Evolutionary conservation across 2,797 vertebrate species (phyloP), one percentile per base, ranked within the genome.

Genomic region (Arctocebus calabarensis): DNA sequence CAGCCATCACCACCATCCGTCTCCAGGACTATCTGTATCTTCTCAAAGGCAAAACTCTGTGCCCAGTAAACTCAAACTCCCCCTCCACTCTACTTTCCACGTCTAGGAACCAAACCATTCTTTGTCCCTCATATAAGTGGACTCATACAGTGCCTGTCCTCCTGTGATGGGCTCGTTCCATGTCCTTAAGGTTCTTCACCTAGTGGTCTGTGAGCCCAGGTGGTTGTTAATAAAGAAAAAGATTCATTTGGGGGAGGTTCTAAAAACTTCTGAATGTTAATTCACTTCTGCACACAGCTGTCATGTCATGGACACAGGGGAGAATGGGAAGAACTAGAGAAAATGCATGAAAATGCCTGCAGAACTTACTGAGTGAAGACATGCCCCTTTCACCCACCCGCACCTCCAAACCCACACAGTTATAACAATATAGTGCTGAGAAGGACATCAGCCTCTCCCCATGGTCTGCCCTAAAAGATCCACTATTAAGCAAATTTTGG

Each of bases 211-310:
- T 37, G 43, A 23, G 20, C 12, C 22, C n/a, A 92, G 83, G 29
- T 0, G 2, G 3, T 59, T 89, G 82, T 92, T 75, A 83, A 84
- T 45, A 66, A 93, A 96, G 59, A 66, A 81, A 83, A 83, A 37
- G 34, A 37, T 25, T 13, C 77, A 37, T 5, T 57, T 11, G 2
- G n/a, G n/a, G 52, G 4, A 13, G 48, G 23, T 9, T 34, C 34
- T 52, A 57, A n/a, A 37, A 27, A 23, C 8, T 62, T 48, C 68
- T 70, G 22, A 12, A 27, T 52, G 88, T 78, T 71, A 68, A 78
- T n/a, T 64, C 61, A 88, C 25, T 68, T 45, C 40, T 40, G 55
- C 55, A 82, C 45, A 62, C 0, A 57, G 57, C 12, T 61, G 48
- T 16, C n/a, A 23, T 78, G 74, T 88, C 45, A 25, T 0, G 45